Base-by-base conservation (phyloP, 2,113 vertebrate genomes). In the Electrona antarctica region DNA sequence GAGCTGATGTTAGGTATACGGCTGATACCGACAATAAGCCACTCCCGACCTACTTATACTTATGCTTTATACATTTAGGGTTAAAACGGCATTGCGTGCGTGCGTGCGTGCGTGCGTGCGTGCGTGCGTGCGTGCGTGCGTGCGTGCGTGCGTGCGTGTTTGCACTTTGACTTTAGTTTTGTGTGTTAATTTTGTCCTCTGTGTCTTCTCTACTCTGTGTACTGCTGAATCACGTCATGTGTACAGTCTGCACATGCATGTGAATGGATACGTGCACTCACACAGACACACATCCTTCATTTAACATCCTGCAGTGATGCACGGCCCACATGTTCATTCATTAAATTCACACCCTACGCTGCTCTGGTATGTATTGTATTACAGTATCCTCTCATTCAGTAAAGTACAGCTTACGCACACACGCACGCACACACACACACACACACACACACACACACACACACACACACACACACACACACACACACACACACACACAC, bases 341-440 rank as follows among this genome's bases (percentile, higher is more conserved):
- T 88, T 90, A 89, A 90, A 87, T 85, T 89, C 82, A 85, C 88
- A 86, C 84, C 79, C 76, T 69, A 70, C 73, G 78, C 85, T 86
- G 78, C 85, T 86, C 78, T 71, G 73, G 46, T 76, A 71, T 85
- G 77, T 82, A 90, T 92, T 85, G 82, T 85, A 69, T 82, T 87
- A 85, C 87, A 74, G 85, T 78, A 87, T 89, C 82, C 81, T 89
- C 85, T 77, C 86, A 91, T 90, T 92, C 88, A 90, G 66, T 69
- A 62, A 70, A 83, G 59, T 45, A 21, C 21, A 78, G 59, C 4
- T 9, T 55, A 49, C 33, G 28, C 51, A 21, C 71, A n/a, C 28
- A 52, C 49, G 55, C 68, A 64, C 58, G 28, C 71, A 69, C 45
- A 49, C 54, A 21, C 66, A 64, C 45, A 50, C 60, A 76, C 46